Conservation (phyloP, 1,140 invertebrate species). For the Plutomurus gul region DNA sequence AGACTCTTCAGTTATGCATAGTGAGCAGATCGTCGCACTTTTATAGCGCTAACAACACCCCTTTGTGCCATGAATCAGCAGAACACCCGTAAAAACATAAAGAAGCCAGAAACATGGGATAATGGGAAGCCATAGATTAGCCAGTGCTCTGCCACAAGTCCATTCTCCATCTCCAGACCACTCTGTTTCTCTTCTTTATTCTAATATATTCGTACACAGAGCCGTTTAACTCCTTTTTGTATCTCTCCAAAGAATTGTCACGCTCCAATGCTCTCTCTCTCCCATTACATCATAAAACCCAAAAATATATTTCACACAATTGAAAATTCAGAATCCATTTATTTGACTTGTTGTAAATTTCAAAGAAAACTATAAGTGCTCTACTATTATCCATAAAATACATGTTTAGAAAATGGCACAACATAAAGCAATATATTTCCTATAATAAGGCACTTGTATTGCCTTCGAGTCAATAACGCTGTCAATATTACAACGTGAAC, state of each 20-base stretch:
- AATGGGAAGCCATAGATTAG: conserved; percentile 29
- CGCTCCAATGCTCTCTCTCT: not conserved
- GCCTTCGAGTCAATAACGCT: no score
- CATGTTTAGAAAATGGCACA: no score
- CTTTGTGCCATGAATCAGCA: conserved; percentile 29
- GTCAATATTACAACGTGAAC: no score
- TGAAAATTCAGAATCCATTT: not conserved
- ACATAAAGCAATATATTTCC: no score
- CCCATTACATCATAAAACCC: not conserved
- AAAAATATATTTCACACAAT: not conserved
- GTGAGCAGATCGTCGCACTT: conserved; percentile 27
- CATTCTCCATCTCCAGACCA: conserved; percentile 20
- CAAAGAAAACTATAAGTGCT: not conserved
- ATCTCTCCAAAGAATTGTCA: not conserved
- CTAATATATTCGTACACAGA: not conserved
- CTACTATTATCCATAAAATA: no score
- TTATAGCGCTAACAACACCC: conserved; percentile 34
- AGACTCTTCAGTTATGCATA: conserved; percentile 30
- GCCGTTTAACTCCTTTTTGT: not conserved
- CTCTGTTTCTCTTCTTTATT: not conserved
- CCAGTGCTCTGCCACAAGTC: conserved; percentile 22
- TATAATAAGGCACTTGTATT: no score
- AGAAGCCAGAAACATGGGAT: conserved; percentile 27
- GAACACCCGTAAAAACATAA: conserved; percentile 34
- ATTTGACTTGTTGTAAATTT: not conserved